phyloP scores from a whole-genome alignment of 2,888 invertebrate species.

The Candidula unifasciata region DNA sequence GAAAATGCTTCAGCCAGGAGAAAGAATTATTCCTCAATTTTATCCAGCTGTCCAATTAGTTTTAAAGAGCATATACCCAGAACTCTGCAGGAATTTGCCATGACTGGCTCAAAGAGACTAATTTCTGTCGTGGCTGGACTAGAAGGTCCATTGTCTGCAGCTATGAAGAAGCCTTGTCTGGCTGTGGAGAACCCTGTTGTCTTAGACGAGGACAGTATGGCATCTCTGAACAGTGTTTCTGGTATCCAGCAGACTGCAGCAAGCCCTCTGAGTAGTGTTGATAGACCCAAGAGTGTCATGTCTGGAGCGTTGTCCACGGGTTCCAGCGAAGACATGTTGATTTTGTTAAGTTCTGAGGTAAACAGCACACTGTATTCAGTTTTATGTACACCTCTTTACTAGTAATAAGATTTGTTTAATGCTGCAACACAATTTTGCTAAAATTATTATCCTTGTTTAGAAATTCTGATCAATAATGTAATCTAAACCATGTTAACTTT shows the following conservation, averaged over 20 bases:
- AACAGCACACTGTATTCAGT: neutral
- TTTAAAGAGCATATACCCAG: neutral
- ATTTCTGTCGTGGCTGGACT: neutral
- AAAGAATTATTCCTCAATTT: neutral
- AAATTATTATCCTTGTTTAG: too few relatives aligned
- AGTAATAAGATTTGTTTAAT: too few relatives aligned
- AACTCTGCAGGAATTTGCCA: neutral
- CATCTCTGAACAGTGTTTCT: conserved; percentile 23
- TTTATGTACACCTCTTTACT: too few relatives aligned
- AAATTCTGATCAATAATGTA: too few relatives aligned
- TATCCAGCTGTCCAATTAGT: neutral
- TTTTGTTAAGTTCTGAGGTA: conserved; percentile 50
- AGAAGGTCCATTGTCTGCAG: neutral
- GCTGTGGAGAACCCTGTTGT: neutral
- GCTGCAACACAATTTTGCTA: too few relatives aligned
- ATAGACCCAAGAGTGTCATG: conserved; percentile 45
- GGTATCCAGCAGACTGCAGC: conserved; percentile 7
- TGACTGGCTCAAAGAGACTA: conserved; percentile 18
- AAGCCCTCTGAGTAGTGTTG: conserved; percentile 22
- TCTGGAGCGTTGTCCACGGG: conserved; percentile 43
- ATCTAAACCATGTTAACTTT: too few relatives aligned
- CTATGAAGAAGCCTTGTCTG: conserved; percentile 17
- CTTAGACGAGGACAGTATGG: conserved; percentile 39
- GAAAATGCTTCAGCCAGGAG: neutral
- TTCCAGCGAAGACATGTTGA: conserved; percentile 44